Base-by-base conservation (phyloP, 1,140 invertebrate genomes). In the Dreissena rostriformis region DNA sequence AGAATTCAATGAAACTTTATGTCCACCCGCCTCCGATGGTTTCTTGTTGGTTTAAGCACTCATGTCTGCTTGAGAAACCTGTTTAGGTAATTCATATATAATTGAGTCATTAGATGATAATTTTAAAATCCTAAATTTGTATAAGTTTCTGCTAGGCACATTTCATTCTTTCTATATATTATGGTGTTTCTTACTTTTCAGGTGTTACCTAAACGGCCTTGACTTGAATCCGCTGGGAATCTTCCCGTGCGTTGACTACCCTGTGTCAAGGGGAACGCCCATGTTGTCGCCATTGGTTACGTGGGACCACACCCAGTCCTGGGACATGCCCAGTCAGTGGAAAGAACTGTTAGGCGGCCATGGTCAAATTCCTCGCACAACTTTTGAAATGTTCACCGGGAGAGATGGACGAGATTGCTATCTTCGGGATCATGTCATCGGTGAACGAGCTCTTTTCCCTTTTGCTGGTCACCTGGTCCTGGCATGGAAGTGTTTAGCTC, bases 381-480 rank as follows among this genome's bases (percentile, higher is more conserved):
- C 83, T 24, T 61, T 61, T 61, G 17, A 61, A 91, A 92, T 90
- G 85, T 94, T 57, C 84, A 92, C 65, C 96, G 98, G 93, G 92
- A 61, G 17, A 11, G 57, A 61, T 61, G 57, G 57, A 19, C 17
- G 22, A 66, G 96, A 98, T 92, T 93, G 96, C 57, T 98, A 96
- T 70, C 93, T 94, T 29, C 91, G 95, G 26, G 98, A 97, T 24
- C 98, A 99, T 92, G 95, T 95, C 17, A 98, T 99, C 90, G 98
- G 99, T 94, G 98, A 98, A 10, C 95, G 98, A 90, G 95, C 98
- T 29, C 93, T 99, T 1, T 99, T 98, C 94, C 98, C 98, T 17
- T 98, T 98, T 66, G 98, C 98, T 65, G 98, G 98, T 14, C 99
- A 99, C 91, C 94, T 99, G 93, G 95, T 97, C 0, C 92, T 99